Base-by-base conservation (phyloP, 2,797 vertebrate genomes). In the Diceros bicornis region DNA sequence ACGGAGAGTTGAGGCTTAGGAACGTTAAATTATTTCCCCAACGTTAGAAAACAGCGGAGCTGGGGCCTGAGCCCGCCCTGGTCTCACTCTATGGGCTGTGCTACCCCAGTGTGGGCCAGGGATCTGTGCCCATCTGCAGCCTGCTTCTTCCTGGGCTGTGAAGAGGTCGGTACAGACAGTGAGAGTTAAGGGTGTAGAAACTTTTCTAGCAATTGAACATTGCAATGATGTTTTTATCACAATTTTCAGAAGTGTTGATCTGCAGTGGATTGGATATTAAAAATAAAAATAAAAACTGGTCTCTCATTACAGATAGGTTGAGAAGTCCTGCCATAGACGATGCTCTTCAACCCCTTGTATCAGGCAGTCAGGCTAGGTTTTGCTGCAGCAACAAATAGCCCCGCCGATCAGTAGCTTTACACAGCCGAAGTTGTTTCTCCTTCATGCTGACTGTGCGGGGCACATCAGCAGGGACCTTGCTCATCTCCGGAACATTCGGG, bases 171-270 rank as follows among this genome's bases (percentile, higher is more conserved):
- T 59, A 5, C 21, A n/a, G 92, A 61, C 32, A 17, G n/a, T 1
- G 32, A 47, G 81, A 41, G 9, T 52, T 9, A 25, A 87, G n/a
- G 17, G 8, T 25, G 6, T 7, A n/a, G 88, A 75, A 14, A 16
- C 52, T 52, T 78, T 77, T 27, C 25, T 27, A 57, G 50, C 41
- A 55, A 41, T 14, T 32, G 61, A 37, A 34, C 32, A 5, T 71
- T 47, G 37, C 47, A 27, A 1, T 21, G 81, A 52, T 37, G 14
- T 50, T 94, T 92, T 77, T 10, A 18, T 59, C 32, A 14, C 14
- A 16, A n/a, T 95, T 95, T 93, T 68, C 29, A 34, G n/a, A 92
- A 78, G 23, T 71, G 9, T 29, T 21, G 10, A 29, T 82, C 61
- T 78, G 6, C 6, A 4, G 0, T 57, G 4, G 47, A 14, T 44